These are phyloP conservation scores for Vulpes ferrilata DNA, from an alignment of 2,113 vertebrate genomes.

Conservation along the genomic window DNA sequence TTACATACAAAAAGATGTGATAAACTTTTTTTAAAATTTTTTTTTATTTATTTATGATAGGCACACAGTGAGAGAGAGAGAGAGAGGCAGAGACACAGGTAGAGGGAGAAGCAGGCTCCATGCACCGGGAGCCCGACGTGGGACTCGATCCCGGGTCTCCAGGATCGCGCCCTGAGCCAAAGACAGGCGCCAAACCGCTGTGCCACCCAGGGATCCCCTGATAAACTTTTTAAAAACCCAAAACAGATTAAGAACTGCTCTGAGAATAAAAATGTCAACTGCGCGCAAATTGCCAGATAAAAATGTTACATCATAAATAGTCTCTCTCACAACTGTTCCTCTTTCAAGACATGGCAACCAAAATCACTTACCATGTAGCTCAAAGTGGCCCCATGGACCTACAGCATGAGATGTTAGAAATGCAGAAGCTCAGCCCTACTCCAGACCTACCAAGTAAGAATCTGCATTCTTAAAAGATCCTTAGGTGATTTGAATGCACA, in stretches of 20 bases:
- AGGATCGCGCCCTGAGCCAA: too few relatives aligned
- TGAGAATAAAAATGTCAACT: background rate
- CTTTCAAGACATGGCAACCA: background rate
- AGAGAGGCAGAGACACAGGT: too few relatives aligned
- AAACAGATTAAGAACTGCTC: slow-evolving; percentile 1
- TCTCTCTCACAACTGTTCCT: background rate
- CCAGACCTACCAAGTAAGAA: background rate
- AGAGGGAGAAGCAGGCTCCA: too few relatives aligned
- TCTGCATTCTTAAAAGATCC: background rate
- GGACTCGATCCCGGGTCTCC: too few relatives aligned
- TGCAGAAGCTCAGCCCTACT: background rate
- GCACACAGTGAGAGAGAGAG: too few relatives aligned
- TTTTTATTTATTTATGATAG: too few relatives aligned
- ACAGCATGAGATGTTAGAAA: background rate
- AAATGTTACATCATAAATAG: background rate
- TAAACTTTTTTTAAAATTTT: background rate
- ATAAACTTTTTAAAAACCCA: background rate
- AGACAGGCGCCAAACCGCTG: too few relatives aligned
- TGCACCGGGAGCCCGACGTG: too few relatives aligned
- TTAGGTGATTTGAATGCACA: background rate
- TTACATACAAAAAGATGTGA: background rate
- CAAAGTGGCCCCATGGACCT: background rate
- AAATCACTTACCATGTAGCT: background rate
- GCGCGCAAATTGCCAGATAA: background rate
- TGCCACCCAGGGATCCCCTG: too few relatives aligned